These are phyloP conservation scores for Scelioninae gen. 2 DNA, from an alignment of 2,888 invertebrate species.

Conservation along the genomic window DNA sequence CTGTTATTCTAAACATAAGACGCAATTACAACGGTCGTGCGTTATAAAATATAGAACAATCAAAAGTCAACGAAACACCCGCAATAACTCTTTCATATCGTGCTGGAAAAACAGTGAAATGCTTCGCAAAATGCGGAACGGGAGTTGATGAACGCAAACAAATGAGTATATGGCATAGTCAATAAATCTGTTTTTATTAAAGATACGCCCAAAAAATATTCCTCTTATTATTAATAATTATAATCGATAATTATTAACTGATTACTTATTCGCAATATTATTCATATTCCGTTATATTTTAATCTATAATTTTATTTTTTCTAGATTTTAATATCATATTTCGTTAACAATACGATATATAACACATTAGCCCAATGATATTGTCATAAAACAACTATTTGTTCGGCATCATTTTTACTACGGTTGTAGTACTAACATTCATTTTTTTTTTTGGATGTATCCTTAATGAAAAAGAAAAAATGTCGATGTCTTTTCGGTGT, in stretches of 20 bases:
- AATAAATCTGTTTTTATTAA: background rate
- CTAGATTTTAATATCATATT: no score
- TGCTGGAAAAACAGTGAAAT: constrained; percentile 38
- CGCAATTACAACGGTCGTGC: background rate
- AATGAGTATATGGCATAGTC: constrained; percentile 7
- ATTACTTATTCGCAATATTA: no score
- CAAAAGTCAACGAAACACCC: constrained; percentile 24
- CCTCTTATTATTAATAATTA: no score
- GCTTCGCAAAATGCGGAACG: constrained; percentile 26
- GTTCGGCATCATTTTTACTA: background rate
- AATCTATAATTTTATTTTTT: no score
- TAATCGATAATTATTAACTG: no score
- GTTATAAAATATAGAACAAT: constrained; percentile 35
- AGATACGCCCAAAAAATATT: no score
- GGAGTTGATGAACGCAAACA: constrained; percentile 39
- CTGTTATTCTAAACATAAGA: constrained; percentile 13
- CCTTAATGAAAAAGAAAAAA: background rate
- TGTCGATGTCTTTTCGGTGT: background rate
- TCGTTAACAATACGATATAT: no score
- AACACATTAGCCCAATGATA: no score
- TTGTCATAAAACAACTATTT: background rate
- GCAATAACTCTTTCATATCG: constrained; percentile 9
- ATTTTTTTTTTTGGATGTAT: constrained; percentile 1
- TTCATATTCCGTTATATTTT: no score
- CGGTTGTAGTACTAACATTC: background rate